Evolutionary conservation across 1,140 invertebrate species (phyloP), one percentile per base, ranked within the genome.

Genomic region (Lysiphlebus fabarum): DNA sequence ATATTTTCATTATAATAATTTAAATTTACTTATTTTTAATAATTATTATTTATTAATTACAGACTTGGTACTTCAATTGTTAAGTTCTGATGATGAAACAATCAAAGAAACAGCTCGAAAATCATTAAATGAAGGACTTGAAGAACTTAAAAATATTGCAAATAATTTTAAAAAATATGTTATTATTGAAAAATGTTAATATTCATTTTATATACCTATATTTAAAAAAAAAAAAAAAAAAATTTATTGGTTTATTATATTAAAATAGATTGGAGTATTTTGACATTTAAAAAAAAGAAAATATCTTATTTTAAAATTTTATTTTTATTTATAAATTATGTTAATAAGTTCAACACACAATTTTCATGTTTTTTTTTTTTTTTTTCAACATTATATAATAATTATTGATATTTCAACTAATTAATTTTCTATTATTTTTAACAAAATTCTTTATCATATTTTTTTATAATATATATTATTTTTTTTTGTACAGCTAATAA

Each of bases 401-500:
- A 10, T 9, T 49, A 9, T 49, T 11, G 26, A 34, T 49, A 11
- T 40, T 40, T 40, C 9, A 40, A 6, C 9, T 40, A 40, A 26
- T 83, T 26, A 26, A 41, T 51, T 51, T 10, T 36, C 34, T 8
- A 55, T 38, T 17, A 11, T 36, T 51, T 12, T 7, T 40, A 1
- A 2, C 33, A 1, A 11, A 57, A 41, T 12, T 38, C 17, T n/a
- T 45, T 37, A 49, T 60, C 81, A 58, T 81, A 74, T 70, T 86
- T 81, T 47, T 78, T 76, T 43, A 89, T 84, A 36, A 88, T 84
- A 51, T 81, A 81, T 17, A 65, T 70, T 17, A 90, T 72, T 68
- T 90, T 90, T 34, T 80, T 80, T 12, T 87, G 83, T 36, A 86
- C 82, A 58, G 85, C 77, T n/a, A 82, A 65, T 8, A 90, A 71